Evolutionary conservation across 2,113 vertebrate genomes (phyloP).

Genomic region (Xyrauchen texanus): DNA sequence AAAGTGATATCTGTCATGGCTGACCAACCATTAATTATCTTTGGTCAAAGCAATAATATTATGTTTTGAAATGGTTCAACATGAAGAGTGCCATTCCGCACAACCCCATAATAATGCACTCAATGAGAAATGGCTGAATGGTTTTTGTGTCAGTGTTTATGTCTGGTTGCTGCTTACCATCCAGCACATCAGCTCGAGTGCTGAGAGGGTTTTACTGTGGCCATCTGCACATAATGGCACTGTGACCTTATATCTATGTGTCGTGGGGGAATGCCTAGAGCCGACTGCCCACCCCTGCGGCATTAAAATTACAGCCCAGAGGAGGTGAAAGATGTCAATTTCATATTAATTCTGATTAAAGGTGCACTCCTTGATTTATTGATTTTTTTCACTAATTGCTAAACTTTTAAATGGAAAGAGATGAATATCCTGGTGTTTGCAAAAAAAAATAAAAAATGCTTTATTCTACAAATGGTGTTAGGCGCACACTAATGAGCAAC

Average conservation of each 20-base stretch:
- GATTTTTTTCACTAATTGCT: too few species aligned
- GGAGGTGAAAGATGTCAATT: not conserved
- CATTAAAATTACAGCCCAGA: not conserved
- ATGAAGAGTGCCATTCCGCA: slow-evolving; percentile 12
- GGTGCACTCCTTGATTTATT: too few species aligned
- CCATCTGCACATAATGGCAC: slow-evolving; percentile 56
- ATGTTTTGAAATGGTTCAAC: slow-evolving; percentile 45
- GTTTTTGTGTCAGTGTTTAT: slow-evolving; percentile 62
- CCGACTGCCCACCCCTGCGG: not conserved
- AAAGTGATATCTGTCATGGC: slow-evolving; percentile 36
- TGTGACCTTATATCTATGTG: slow-evolving; percentile 29
- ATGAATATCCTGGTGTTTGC: too few species aligned
- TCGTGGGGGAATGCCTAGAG: slow-evolving; percentile 14
- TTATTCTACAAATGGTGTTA: too few species aligned
- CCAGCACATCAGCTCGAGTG: slow-evolving; percentile 55
- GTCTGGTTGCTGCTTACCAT: slow-evolving; percentile 63
- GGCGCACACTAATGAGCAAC: too few species aligned
- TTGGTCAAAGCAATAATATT: slow-evolving; percentile 32
- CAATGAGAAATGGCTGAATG: slow-evolving; percentile 45
- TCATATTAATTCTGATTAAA: too few species aligned
- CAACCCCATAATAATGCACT: slow-evolving; percentile 39
- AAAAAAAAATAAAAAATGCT: too few species aligned
- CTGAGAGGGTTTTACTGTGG: slow-evolving; percentile 44
- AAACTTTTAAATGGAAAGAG: too few species aligned
- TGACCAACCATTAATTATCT: slow-evolving; percentile 41